Evolutionary conservation across 2,797 vertebrate species (phyloP).

Genomic region (Danio kyathit): DNA sequence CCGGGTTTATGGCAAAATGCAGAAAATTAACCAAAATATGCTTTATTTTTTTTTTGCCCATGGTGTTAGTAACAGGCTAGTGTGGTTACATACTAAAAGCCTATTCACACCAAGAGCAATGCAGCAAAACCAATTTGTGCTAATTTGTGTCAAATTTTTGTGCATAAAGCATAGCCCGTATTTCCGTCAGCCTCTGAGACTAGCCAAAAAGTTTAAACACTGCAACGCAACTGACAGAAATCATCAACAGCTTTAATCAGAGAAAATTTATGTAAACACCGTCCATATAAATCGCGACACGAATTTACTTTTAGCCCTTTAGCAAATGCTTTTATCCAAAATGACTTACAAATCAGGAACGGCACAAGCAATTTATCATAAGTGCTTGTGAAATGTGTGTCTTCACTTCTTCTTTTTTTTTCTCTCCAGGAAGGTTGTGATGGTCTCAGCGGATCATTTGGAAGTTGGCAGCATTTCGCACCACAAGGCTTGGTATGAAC

Average conservation of each 20-base stretch:
- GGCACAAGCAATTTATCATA: neutral
- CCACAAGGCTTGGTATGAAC: neutral
- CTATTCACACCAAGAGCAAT: neutral
- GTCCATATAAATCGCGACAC: neutral
- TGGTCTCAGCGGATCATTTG: neutral
- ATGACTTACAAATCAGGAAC: slow-evolving; percentile 12
- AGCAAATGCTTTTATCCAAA: slow-evolving; percentile 1
- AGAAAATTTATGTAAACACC: neutral
- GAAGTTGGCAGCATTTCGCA: neutral
- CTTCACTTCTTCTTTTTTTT: neutral
- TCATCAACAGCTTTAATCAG: neutral
- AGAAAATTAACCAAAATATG: neutral
- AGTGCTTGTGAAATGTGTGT: neutral
- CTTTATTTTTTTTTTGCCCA: neutral
- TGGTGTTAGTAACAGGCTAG: neutral
- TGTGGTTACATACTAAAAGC: slow-evolving; percentile 1
- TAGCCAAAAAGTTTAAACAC: no score
- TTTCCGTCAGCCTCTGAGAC: neutral
- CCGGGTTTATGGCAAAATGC: neutral
- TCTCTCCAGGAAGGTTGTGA: neutral
- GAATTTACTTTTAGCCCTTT: neutral
- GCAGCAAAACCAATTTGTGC: neutral
- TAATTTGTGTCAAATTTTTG: neutral
- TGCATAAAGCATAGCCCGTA: neutral
- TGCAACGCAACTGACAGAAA: neutral